A percentile compares a stretch with the other conserved stretches of the same genome.
phyloP scores from a whole-genome alignment of 2,888 invertebrate genomes.

The Zhengitettix transpicula region DNA sequence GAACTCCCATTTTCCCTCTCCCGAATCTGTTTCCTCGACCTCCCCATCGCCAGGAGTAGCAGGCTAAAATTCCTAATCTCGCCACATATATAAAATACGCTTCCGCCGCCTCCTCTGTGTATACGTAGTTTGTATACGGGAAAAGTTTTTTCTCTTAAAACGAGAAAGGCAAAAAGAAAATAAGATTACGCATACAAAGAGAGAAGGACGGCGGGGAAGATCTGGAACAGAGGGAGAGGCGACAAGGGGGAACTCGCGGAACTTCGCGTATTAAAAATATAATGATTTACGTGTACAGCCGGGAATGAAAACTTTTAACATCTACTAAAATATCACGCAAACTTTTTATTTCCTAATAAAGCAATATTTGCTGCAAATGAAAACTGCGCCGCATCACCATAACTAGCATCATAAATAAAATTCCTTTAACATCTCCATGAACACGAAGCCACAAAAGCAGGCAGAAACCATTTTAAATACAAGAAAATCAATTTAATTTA shows the following conservation, averaged over 20 bases:
- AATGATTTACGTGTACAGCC: too few relatives aligned
- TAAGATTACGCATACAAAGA: background rate
- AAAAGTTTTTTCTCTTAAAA: background rate
- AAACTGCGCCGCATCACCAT: too few relatives aligned
- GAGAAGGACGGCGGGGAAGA: background rate
- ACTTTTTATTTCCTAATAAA: too few relatives aligned
- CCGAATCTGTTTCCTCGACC: background rate
- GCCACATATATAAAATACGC: conserved; percentile 3
- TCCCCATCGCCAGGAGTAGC: background rate
- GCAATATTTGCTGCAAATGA: too few relatives aligned
- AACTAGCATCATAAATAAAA: too few relatives aligned
- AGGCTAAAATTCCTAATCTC: conserved; percentile 1
- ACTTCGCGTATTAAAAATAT: too few relatives aligned
- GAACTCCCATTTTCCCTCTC: conserved; percentile 1
- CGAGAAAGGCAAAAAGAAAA: background rate
- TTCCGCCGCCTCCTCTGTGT: background rate
- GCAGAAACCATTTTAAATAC: too few relatives aligned
- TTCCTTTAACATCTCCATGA: too few relatives aligned
- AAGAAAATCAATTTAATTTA: too few relatives aligned
- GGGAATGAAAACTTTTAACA: too few relatives aligned
- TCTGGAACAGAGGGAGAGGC: background rate
- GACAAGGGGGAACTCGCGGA: background rate
- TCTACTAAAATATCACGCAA: too few relatives aligned
- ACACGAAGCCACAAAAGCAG: too few relatives aligned
- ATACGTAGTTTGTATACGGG: conserved; percentile 3